Evolutionary conservation across 2,113 vertebrate genomes (phyloP).

Genomic region (Calonectris borealis): DNA sequence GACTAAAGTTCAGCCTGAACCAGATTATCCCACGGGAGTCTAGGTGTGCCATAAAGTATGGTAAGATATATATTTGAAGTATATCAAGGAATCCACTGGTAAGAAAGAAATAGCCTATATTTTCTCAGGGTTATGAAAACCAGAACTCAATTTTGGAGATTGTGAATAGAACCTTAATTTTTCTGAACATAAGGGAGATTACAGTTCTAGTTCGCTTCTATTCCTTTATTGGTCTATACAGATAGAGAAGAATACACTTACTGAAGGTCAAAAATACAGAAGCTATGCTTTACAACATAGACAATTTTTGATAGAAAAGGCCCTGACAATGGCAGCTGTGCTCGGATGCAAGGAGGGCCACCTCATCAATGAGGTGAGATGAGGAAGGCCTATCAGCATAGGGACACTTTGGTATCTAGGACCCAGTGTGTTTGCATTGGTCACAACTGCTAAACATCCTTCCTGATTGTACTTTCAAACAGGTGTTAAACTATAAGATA

Average conservation of each 20-base stretch:
- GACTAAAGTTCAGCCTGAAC: not conserved
- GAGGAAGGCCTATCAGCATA: not conserved
- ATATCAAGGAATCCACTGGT: not conserved
- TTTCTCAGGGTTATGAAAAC: not conserved
- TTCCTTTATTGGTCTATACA: not conserved
- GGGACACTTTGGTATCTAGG: not conserved
- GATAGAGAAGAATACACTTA: not conserved
- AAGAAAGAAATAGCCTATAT: not conserved
- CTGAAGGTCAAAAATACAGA: not conserved
- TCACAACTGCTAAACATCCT: not conserved
- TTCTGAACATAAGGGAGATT: not conserved
- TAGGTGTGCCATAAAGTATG: not conserved
- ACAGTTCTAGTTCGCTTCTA: rapidly evolving
- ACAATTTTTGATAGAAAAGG: not conserved
- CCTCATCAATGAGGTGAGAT: not conserved
- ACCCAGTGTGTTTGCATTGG: not conserved
- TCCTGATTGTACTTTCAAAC: not conserved
- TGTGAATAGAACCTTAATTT: not conserved
- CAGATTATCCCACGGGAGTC: not conserved
- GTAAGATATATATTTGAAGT: not conserved
- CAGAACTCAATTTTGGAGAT: not conserved
- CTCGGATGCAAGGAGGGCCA: not conserved
- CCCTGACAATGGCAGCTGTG: not conserved
- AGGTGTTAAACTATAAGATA: not conserved
- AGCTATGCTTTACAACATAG: not conserved